A percentile compares a stretch with the other conserved stretches of the same genome.
Conservation (phyloP, 2,888 invertebrate species). For the Sesia bembeciformis region DNA sequence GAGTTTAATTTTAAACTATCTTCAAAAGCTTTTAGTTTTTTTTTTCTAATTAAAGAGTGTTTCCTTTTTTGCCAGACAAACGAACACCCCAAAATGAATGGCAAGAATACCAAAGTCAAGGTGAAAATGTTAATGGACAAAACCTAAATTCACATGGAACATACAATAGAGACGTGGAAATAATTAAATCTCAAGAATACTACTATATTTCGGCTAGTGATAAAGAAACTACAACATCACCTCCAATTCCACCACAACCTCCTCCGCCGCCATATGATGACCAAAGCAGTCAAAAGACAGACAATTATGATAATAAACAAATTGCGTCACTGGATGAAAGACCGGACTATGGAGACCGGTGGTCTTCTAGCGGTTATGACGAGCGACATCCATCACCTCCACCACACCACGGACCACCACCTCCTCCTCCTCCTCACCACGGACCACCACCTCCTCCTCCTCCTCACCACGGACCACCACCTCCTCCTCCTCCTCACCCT, state of each 20-base stretch:
- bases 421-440: constrained; percentile 8
- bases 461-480: constrained; percentile 1
- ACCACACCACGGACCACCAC: constrained; percentile 1
- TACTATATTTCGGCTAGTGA: neutral
- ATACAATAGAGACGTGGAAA: neutral
- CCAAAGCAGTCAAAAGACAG: too few species aligned
- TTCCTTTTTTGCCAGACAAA: neutral
- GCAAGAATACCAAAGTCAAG: neutral
- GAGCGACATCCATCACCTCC: constrained; percentile 4
- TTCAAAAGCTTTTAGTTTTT: too few species aligned
- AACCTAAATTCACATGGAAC: neutral
- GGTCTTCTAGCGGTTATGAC: neutral
- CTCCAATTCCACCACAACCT: neutral
- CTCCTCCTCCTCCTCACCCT: constrained; percentile 4
- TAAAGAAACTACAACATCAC: neutral
- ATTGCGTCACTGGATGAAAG: too few species aligned
- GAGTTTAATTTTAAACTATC: too few species aligned
- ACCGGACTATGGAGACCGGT: too few species aligned
- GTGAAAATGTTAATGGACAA: neutral
- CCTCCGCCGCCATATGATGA: neutral
- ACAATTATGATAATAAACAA: too few species aligned
- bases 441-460: constrained; percentile 5
- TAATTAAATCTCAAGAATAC: neutral
- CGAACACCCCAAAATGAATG: neutral
- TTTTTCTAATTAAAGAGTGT: too few species aligned